phyloP scores from a whole-genome alignment of 2,113 vertebrate species.

The Pithys albifrons region DNA sequence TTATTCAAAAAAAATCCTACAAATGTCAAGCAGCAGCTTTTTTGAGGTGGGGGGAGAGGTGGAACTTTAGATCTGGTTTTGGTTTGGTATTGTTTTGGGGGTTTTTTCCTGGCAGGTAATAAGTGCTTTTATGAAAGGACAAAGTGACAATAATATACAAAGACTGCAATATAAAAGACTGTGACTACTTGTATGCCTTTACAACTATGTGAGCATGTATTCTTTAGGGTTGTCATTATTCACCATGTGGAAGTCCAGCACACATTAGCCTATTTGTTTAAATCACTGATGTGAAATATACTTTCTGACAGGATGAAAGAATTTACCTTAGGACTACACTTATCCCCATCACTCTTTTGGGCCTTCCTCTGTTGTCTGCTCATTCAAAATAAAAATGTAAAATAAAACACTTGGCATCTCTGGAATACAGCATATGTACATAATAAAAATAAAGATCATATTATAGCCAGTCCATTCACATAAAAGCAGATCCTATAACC shows the following conservation, averaged over 20 bases:
- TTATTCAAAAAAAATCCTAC: not conserved
- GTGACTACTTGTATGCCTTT: not conserved
- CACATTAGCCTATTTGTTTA: not conserved
- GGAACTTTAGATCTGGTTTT: not conserved
- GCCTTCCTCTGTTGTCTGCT: not conserved
- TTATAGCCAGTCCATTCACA: not conserved
- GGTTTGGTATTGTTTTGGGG: not conserved
- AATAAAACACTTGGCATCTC: not conserved
- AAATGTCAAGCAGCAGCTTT: not conserved
- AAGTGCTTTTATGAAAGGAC: not conserved
- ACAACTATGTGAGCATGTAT: not conserved
- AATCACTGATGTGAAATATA: not conserved
- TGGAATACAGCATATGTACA: not conserved
- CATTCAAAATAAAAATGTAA: not conserved
- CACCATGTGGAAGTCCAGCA: not conserved
- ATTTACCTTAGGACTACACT: not conserved
- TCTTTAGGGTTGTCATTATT: not conserved
- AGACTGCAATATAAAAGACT: not conserved
- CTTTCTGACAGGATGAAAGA: not conserved
- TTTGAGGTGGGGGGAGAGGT: fast-evolving
- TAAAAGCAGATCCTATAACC: not conserved
- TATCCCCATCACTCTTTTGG: not conserved
- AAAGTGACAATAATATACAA: not conserved
- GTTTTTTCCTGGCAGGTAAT: not conserved
- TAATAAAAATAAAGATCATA: not conserved